phyloP scores from a whole-genome alignment of 1,140 invertebrate genomes.

The Drosophila kohkoa region DNA sequence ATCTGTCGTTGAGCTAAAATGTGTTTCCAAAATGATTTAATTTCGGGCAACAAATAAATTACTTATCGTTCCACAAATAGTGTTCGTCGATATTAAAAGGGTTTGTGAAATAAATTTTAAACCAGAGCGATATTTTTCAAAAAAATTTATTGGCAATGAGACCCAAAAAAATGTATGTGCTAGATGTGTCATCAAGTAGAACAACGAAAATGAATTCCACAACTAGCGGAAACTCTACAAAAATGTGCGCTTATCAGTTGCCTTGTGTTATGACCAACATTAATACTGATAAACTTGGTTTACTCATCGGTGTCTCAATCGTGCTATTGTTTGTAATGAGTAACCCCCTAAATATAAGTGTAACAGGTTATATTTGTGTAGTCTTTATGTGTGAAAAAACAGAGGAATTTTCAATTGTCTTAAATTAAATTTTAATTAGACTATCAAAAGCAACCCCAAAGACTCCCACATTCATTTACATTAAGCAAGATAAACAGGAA shows the following conservation, averaged over 20 bases:
- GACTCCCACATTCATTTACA: background rate
- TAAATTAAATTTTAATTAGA: too few species aligned
- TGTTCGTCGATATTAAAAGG: too few species aligned
- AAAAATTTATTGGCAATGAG: slow-evolving; percentile 37
- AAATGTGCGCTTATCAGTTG: slow-evolving; percentile 67
- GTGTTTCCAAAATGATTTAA: too few species aligned
- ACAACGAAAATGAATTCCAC: slow-evolving; percentile 11
- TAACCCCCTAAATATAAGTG: background rate
- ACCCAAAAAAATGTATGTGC: slow-evolving; percentile 25
- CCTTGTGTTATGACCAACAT: slow-evolving; percentile 29
- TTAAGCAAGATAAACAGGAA: background rate
- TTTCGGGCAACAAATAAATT: too few species aligned
- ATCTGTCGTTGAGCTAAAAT: background rate
- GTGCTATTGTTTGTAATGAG: slow-evolving; percentile 36
- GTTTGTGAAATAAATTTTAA: background rate
- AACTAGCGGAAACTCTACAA: slow-evolving; percentile 55
- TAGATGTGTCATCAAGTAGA: slow-evolving; percentile 52
- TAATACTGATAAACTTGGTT: slow-evolving; percentile 60
- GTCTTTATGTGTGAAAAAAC: too few species aligned
- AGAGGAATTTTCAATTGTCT: too few species aligned
- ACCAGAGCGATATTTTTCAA: background rate
- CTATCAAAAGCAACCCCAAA: too few species aligned
- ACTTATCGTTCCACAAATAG: too few species aligned
- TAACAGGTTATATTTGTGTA: background rate
- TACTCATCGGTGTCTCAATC: slow-evolving; percentile 67